A percentile compares a stretch with the other conserved stretches of the same genome.
Evolutionary conservation across 2,888 invertebrate species (phyloP).

Genomic region (Strigamia transsilvanica): DNA sequence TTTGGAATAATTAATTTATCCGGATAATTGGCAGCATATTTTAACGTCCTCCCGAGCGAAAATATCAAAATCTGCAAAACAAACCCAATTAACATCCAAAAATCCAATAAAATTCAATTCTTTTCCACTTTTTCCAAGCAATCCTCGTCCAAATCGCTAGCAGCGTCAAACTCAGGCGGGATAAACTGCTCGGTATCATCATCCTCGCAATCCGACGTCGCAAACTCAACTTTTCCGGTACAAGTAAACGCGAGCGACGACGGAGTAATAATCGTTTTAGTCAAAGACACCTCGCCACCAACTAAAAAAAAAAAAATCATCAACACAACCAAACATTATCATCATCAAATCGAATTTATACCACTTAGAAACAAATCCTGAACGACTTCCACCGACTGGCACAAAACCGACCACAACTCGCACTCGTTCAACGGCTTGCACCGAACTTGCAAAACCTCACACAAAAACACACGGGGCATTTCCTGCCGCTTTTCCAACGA

Average conservation of each 20-base stretch:
- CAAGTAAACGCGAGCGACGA: neutral
- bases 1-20: neutral
- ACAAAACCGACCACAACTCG: neutral
- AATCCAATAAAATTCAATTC: neutral
- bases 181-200: neutral
- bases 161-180: neutral
- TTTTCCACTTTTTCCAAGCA: neutral
- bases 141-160: neutral
- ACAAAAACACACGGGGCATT: neutral
- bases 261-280: neutral
- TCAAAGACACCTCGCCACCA: neutral
- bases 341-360: neutral
- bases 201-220: neutral
- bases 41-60: neutral
- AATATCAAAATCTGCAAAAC: neutral
- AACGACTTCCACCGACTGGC: neutral
- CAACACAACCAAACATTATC: neutral
- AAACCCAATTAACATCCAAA: neutral
- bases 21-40: neutral
- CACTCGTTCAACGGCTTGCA: neutral
- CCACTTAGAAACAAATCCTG: conserved; percentile 6
- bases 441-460: neutral
- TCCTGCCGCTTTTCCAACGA: neutral
- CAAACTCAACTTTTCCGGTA: neutral
- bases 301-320: neutral